Conservation (phyloP, 1,140 invertebrate species). For the Platorchestia sp. region DNA sequence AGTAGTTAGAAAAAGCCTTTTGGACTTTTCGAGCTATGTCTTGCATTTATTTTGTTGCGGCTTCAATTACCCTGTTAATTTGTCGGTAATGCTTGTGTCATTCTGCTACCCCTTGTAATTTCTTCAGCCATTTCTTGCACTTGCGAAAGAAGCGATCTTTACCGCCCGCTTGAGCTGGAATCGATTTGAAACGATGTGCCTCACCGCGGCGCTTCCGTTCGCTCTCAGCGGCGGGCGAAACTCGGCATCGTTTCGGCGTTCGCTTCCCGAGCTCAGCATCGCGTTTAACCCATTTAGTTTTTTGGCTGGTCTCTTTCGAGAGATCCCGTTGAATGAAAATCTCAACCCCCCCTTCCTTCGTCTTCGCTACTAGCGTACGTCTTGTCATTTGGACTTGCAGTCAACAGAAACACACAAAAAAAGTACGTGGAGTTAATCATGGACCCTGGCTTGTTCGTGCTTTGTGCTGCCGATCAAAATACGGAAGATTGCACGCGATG, state of each 20-base stretch:
- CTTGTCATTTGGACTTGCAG: not conserved
- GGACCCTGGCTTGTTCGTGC: too few relatives aligned
- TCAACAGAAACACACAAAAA: not conserved
- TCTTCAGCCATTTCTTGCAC: not conserved
- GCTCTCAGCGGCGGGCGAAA: not conserved
- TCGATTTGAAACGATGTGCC: not conserved
- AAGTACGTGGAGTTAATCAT: not conserved
- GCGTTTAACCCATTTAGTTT: slow-evolving; percentile 4
- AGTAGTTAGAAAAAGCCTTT: not conserved
- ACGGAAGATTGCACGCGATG: not conserved
- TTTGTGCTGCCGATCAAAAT: not conserved
- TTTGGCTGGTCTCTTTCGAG: not conserved
- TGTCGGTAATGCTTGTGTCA: not conserved
- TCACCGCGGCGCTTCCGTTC: slow-evolving; percentile 27
- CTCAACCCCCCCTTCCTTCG: not conserved
- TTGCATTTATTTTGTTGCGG: not conserved
- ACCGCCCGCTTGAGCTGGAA: not conserved
- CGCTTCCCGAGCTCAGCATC: not conserved
- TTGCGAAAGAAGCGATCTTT: not conserved
- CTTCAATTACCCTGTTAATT: not conserved
- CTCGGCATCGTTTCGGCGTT: slow-evolving; percentile 8
- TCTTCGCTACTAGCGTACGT: not conserved
- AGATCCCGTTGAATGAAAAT: slow-evolving; percentile 31
- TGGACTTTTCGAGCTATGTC: not conserved
- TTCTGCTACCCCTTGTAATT: not conserved